Evolutionary conservation across 2,113 vertebrate species (phyloP).

Genomic region (Leptosomus discolor): DNA sequence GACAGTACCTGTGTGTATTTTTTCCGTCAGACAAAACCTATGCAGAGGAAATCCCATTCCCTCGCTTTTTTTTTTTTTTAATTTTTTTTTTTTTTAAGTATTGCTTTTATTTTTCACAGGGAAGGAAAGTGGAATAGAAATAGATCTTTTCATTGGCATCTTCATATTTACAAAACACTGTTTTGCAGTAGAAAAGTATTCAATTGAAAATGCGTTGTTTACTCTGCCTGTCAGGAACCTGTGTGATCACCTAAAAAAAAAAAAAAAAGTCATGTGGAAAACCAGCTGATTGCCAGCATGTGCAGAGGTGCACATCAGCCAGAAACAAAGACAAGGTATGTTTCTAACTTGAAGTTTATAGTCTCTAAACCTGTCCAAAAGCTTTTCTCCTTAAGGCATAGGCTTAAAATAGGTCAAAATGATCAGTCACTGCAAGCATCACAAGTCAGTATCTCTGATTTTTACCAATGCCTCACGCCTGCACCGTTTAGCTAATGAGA

Average conservation of each 20-base stretch:
- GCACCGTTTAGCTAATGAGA: not conserved
- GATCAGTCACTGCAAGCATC: not conserved
- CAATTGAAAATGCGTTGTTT: not conserved
- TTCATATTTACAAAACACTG: not conserved
- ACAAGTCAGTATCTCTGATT: not conserved
- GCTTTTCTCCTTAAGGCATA: not conserved
- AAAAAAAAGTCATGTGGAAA: not conserved
- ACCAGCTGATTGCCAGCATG: not conserved
- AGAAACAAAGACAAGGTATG: not conserved
- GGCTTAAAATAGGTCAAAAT: not conserved
- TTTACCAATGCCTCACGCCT: not conserved
- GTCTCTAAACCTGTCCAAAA: not conserved
- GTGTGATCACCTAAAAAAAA: not conserved
- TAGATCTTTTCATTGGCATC: fast-evolving
- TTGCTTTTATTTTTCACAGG: not conserved
- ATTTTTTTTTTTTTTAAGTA: not conserved
- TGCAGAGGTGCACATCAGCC: not conserved
- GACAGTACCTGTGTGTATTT: not conserved
- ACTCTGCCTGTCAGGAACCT: not conserved
- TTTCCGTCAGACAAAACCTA: not conserved
- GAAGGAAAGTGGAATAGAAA: not conserved
- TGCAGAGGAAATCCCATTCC: not conserved
- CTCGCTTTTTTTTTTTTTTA: too few relatives aligned
- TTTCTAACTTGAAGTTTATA: not conserved
- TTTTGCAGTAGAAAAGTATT: not conserved